Conservation (phyloP, 2,888 invertebrate species). For the Eucera pruinosa region DNA sequence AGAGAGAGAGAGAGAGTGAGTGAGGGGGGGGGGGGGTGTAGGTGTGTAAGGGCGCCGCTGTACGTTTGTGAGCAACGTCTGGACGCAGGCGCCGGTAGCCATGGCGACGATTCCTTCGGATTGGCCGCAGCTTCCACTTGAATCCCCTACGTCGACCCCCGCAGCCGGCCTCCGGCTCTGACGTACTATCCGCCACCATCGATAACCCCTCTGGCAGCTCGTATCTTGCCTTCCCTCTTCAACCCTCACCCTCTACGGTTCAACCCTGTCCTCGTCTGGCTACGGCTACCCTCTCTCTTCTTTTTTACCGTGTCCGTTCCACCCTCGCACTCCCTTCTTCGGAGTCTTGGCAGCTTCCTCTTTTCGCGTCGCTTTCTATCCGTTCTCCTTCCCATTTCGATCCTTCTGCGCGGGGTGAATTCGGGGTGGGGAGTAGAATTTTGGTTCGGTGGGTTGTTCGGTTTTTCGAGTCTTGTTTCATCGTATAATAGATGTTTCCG, state of each 20-base stretch:
- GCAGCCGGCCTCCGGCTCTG: slow-evolving; percentile 67
- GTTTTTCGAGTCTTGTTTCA: no score
- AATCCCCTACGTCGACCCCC: slow-evolving; percentile 77
- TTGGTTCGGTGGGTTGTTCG: no score
- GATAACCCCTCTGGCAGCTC: slow-evolving; percentile 78
- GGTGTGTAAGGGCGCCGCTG: slow-evolving; percentile 33
- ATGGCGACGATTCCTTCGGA: slow-evolving; percentile 84
- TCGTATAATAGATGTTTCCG: no score
- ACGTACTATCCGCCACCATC: slow-evolving; percentile 79
- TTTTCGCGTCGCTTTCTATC: background rate
- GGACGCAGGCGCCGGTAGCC: slow-evolving; percentile 83
- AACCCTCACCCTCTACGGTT: slow-evolving; percentile 36
- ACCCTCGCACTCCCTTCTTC: slow-evolving; percentile 6
- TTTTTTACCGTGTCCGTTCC: slow-evolving; percentile 3
- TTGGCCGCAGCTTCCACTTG: slow-evolving; percentile 83
- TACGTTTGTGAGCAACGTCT: slow-evolving; percentile 63
- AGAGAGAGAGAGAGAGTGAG: background rate
- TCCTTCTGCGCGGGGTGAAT: no score
- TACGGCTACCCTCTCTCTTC: background rate
- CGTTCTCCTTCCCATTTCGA: background rate
- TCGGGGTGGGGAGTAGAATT: no score
- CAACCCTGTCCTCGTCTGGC: slow-evolving; percentile 5
- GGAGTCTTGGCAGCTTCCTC: slow-evolving; percentile 5
- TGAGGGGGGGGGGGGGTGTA: background rate
- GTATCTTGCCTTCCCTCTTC: slow-evolving; percentile 64